phyloP scores from a whole-genome alignment of 2,113 vertebrate species.

The Ursus arctos region DNA sequence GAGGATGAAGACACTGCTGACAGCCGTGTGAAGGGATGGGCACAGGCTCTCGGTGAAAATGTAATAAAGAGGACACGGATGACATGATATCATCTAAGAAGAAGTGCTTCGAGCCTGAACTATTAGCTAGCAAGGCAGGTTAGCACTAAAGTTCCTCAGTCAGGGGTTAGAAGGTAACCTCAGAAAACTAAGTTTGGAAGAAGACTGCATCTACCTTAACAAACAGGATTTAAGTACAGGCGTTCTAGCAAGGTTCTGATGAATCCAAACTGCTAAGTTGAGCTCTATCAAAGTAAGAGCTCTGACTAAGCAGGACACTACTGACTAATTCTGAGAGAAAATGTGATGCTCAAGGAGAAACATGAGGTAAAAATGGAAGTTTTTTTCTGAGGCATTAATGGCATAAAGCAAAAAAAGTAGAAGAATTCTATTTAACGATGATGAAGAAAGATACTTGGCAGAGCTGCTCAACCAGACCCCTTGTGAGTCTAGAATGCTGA shows the following conservation, averaged over 20 bases:
- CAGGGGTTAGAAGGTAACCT: background rate
- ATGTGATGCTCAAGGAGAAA: background rate
- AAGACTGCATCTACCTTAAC: background rate
- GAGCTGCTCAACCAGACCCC: background rate
- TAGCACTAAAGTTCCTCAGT: background rate
- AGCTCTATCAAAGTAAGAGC: background rate
- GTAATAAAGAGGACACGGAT: background rate
- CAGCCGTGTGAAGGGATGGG: background rate
- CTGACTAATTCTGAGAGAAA: background rate
- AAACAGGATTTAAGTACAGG: background rate
- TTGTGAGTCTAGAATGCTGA: background rate
- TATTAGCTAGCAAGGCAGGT: background rate
- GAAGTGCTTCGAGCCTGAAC: background rate
- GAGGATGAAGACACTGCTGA: background rate
- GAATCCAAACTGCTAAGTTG: background rate
- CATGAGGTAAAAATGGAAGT: background rate
- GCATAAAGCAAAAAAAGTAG: background rate
- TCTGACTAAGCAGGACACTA: background rate
- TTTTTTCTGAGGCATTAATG: constrained; percentile 19
- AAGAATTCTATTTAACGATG: constrained; percentile 14
- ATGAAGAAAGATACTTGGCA: constrained; percentile 35
- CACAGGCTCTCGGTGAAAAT: background rate
- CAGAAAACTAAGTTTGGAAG: background rate
- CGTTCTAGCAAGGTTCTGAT: background rate
- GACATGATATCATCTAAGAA: background rate